Conservation (phyloP, 2,888 invertebrate species). For the Agrochola lychnidis region DNA sequence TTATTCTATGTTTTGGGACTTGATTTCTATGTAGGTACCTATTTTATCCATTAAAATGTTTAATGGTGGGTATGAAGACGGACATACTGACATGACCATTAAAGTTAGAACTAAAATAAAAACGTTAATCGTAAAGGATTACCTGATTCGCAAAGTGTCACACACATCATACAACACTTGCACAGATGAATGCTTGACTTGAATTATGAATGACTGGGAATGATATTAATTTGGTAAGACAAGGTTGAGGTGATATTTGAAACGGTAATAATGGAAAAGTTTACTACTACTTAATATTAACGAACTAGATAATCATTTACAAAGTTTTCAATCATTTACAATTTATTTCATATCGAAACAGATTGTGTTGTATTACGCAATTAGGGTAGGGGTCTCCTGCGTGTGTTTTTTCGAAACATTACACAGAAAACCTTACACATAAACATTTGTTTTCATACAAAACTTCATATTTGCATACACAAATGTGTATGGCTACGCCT, state of each 20-base stretch:
- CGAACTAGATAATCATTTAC: neutral
- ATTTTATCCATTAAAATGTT: neutral
- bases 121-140: slow-evolving; percentile 1
- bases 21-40: neutral
- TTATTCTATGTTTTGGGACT: neutral
- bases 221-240: slow-evolving; percentile 8
- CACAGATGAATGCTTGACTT: neutral
- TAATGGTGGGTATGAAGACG: neutral
- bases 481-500: too few relatives aligned
- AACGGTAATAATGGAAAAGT: neutral
- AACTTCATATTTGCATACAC: too few relatives aligned
- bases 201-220: neutral
- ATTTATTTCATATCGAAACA: too few relatives aligned
- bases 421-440: too few relatives aligned
- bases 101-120: neutral
- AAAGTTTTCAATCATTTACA: too few relatives aligned
- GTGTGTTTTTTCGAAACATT: too few relatives aligned
- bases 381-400: too few relatives aligned
- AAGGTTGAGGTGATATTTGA: neutral
- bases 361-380: too few relatives aligned
- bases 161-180: neutral
- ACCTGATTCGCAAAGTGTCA: neutral
- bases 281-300: neutral
- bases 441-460: too few relatives aligned
- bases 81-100: neutral